These are phyloP conservation scores for Laspeyria flexula DNA, from an alignment of 2,888 invertebrate species.

Conservation along the genomic window DNA sequence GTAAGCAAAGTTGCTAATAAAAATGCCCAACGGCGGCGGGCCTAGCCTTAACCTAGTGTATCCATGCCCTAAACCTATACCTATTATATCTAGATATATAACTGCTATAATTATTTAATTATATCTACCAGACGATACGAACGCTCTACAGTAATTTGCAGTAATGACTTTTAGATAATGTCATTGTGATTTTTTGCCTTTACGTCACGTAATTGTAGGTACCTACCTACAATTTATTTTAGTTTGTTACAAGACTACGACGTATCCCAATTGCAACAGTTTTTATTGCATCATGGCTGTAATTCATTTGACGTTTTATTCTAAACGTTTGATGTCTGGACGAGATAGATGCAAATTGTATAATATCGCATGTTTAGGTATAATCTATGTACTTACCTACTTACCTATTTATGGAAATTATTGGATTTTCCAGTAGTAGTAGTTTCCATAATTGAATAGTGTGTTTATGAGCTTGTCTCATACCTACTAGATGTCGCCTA, in stretches of 20 bases:
- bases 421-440: not conserved
- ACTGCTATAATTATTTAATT: conserved; percentile 24
- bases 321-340: conserved; percentile 34
- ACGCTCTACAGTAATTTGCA: no score
- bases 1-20: no score
- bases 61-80: conserved; percentile 4
- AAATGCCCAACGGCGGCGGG: no score
- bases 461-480: no score
- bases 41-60: no score
- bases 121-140: conserved; percentile 1
- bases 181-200: conserved; percentile 27
- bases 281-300: conserved; percentile 32
- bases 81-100: conserved; percentile 17
- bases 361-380: conserved; percentile 31
- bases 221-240: no score
- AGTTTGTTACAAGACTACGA: no score
- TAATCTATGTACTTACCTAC: conserved; percentile 16
- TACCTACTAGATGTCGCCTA: no score
- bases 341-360: conserved; percentile 34
- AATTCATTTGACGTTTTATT: conserved; percentile 29
- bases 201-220: conserved; percentile 9
- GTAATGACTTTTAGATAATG: conserved; percentile 40
- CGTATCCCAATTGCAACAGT: conserved; percentile 19
- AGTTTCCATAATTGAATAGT: no score
- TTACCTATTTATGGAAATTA: no score